phyloP scores from a whole-genome alignment of 2,113 vertebrate species.

The Poeciliopsis turrubarensis region DNA sequence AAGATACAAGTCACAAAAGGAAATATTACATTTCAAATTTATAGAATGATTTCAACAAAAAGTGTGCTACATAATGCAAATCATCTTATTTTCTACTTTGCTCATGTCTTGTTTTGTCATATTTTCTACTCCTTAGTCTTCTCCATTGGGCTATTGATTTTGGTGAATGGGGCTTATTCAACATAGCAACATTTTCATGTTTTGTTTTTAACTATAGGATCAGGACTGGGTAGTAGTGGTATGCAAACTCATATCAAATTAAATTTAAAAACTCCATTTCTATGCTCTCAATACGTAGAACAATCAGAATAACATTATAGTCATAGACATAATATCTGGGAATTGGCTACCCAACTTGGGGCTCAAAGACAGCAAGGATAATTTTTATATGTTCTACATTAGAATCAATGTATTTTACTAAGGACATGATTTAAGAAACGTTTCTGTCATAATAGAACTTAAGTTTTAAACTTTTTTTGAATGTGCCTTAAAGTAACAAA shows the following conservation, averaged over 20 bases:
- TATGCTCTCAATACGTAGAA: slow-evolving; percentile 87
- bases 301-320: slow-evolving; percentile 90
- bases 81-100: slow-evolving; percentile 84
- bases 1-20: slow-evolving; percentile 82
- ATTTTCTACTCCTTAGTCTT: slow-evolving; percentile 92
- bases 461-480: not conserved
- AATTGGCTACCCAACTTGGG: slow-evolving; percentile 73
- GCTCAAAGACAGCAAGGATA: slow-evolving; percentile 33
- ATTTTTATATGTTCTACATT: slow-evolving; percentile 16
- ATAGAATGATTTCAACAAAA: slow-evolving; percentile 91
- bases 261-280: slow-evolving; percentile 89
- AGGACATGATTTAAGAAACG: too few species aligned
- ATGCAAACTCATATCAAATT: slow-evolving; percentile 76
- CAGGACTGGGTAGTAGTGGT: slow-evolving; percentile 17
- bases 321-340: slow-evolving; percentile 83
- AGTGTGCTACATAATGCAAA: slow-evolving; percentile 94
- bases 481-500: slow-evolving; percentile 17
- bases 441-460: not conserved
- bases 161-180: slow-evolving; percentile 94
- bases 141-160: slow-evolving; percentile 92
- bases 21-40: slow-evolving; percentile 85
- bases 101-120: slow-evolving; percentile 80
- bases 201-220: slow-evolving; percentile 81
- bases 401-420: not conserved
- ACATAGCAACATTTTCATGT: slow-evolving; percentile 85